Conservation (phyloP, 92 coral and sea anemone species). For the Siderastrea radians region DNA sequence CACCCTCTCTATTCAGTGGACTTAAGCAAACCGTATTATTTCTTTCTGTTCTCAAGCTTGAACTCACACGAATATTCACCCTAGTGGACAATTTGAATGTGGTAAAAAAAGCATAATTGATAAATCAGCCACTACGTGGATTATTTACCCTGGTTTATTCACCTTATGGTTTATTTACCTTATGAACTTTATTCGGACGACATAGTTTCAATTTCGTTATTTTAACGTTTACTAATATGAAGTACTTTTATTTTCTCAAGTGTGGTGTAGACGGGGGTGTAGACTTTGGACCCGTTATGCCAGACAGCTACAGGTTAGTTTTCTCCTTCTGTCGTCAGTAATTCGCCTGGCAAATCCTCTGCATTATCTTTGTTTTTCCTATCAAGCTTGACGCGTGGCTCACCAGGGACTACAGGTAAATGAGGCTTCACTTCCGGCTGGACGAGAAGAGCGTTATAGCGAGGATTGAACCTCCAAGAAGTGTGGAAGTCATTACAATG, state of each 20-base stretch:
- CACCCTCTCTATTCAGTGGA: too few relatives aligned
- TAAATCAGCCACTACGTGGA: too few relatives aligned
- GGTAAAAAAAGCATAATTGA: too few relatives aligned
- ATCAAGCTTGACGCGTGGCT: conserved; percentile 19
- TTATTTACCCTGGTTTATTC: too few relatives aligned
- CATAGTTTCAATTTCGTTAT: too few relatives aligned
- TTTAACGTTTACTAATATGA: background rate
- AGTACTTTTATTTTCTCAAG: background rate
- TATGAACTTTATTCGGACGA: too few relatives aligned
- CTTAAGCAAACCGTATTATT: too few relatives aligned
- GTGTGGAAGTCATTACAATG: conserved; percentile 38
- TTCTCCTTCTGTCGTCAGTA: conserved; percentile 9
- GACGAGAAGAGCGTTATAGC: conserved; percentile 65
- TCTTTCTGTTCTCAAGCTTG: too few relatives aligned
- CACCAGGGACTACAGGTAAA: conserved; percentile 73
- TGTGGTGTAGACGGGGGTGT: background rate
- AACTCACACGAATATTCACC: too few relatives aligned
- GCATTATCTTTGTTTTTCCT: background rate
- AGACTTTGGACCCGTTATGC: too few relatives aligned
- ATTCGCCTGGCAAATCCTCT: background rate
- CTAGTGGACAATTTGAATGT: too few relatives aligned
- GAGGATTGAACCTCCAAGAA: conserved; percentile 68
- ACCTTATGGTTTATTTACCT: too few relatives aligned
- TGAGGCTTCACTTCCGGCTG: conserved; percentile 74
- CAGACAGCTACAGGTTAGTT: background rate